A percentile compares a stretch with the other conserved stretches of the same genome.
Conservation (phyloP, 2,797 vertebrate genomes). For the Leuciscus waleckii region DNA sequence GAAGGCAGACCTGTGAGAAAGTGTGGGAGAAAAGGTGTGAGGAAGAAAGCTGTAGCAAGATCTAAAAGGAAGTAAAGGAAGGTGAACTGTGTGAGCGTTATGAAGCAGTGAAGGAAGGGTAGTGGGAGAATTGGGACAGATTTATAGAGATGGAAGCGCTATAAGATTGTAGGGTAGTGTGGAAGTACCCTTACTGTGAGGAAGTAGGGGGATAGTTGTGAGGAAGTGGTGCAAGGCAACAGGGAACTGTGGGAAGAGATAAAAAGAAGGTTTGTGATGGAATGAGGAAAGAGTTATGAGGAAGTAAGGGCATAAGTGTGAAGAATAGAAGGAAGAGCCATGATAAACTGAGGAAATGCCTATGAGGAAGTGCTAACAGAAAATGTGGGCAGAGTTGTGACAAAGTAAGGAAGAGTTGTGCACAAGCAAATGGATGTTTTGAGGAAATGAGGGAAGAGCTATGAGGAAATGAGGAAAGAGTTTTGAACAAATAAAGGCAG, state of each 20-base stretch:
- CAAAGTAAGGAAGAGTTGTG: not conserved
- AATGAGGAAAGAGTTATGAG: not conserved
- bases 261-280: not conserved
- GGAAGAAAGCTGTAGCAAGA: not conserved
- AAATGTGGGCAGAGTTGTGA: not conserved
- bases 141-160: not conserved
- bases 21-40: not conserved
- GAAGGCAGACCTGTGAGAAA: not conserved
- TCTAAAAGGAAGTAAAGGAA: not conserved
- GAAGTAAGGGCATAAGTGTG: not conserved
- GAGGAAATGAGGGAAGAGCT: not conserved
- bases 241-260: not conserved
- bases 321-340: not conserved
- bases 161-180: not conserved
- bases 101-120: not conserved
- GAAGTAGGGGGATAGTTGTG: not conserved
- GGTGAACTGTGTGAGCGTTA: not conserved
- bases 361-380: not conserved
- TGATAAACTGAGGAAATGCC: not conserved
- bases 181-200: not conserved
- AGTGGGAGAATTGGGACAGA: not conserved
- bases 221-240: not conserved
- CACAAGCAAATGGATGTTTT: not conserved
- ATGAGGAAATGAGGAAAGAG: not conserved
- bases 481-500: not conserved